A percentile compares a stretch with the other conserved stretches of the same genome.
phyloP scores from a whole-genome alignment of 2,888 invertebrate species.

The Geophilus truncorum region DNA sequence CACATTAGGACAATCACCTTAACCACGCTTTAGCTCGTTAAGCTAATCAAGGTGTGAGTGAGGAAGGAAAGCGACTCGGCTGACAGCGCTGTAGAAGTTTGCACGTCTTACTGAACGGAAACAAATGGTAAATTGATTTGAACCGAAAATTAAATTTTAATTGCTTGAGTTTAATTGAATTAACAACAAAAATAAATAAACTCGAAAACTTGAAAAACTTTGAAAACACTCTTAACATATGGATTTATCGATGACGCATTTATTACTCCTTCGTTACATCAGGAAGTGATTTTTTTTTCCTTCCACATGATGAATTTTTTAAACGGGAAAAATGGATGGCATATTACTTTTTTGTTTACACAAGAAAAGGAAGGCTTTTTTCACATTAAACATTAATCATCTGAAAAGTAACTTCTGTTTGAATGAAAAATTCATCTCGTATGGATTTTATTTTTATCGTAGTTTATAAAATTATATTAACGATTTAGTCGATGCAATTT shows the following conservation, averaged over 20 bases:
- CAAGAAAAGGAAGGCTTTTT: neutral
- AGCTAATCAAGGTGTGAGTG: neutral
- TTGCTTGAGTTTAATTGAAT: neutral
- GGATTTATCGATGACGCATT: neutral
- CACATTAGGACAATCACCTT: conserved; percentile 21
- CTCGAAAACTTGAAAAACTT: too few relatives aligned
- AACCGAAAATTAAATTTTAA: neutral
- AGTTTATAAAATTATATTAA: neutral
- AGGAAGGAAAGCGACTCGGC: conserved; percentile 7
- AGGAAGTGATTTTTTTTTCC: neutral
- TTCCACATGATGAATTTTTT: neutral
- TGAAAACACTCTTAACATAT: too few relatives aligned
- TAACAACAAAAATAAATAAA: too few relatives aligned
- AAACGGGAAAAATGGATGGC: neutral
- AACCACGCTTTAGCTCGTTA: conserved; percentile 19
- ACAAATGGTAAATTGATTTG: neutral
- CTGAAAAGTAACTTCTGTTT: neutral
- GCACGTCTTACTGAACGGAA: neutral
- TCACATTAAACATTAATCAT: neutral
- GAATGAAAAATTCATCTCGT: neutral
- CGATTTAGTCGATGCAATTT: neutral
- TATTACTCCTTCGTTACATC: neutral
- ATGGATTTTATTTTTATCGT: neutral
- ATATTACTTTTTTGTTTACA: neutral
- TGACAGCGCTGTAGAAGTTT: neutral